phyloP scores from a whole-genome alignment of 1,140 invertebrate species.

The Scaptomyza graminum region DNA sequence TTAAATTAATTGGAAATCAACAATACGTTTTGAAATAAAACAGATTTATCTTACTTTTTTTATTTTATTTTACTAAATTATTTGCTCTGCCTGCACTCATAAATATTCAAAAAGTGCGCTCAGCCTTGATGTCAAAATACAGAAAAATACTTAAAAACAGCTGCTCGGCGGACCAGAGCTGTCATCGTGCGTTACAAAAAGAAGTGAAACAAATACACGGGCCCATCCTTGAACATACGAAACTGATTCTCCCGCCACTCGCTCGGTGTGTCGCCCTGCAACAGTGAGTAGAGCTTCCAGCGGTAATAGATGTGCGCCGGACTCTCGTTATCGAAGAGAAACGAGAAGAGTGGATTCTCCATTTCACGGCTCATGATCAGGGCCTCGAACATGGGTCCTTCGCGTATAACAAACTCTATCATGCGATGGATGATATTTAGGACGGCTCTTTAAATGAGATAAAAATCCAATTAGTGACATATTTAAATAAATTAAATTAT shows the following conservation, averaged over 20 bases:
- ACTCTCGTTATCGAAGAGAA: slow-evolving; percentile 99
- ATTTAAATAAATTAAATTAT: background rate
- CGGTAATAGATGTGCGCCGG: slow-evolving; percentile 99
- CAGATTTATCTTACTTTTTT: too few relatives aligned
- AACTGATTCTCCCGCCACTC: slow-evolving; percentile 98
- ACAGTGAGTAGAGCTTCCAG: slow-evolving; percentile 98
- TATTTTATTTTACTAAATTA: background rate
- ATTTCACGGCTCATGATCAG: slow-evolving; percentile 99
- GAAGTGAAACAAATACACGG: too few relatives aligned
- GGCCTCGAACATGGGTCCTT: slow-evolving; percentile 99
- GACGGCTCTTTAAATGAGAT: slow-evolving; percentile 87
- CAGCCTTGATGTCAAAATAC: background rate
- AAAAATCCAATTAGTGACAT: background rate
- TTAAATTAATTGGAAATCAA: background rate
- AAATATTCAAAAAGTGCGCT: background rate
- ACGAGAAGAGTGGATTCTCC: slow-evolving; percentile 98
- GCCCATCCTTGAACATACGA: slow-evolving; percentile 98
- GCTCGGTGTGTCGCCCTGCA: slow-evolving; percentile 97
- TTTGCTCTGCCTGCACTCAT: background rate
- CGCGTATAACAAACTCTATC: slow-evolving; percentile 99
- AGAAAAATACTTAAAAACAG: slow-evolving; percentile 1
- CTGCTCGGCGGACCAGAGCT: too few relatives aligned
- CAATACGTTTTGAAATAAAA: too few relatives aligned
- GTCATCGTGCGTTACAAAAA: too few relatives aligned
- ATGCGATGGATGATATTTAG: slow-evolving; percentile 98